These are phyloP conservation scores for Brachionus paranguensis DNA, from an alignment of 1,140 invertebrate species.

Conservation along the genomic window DNA sequence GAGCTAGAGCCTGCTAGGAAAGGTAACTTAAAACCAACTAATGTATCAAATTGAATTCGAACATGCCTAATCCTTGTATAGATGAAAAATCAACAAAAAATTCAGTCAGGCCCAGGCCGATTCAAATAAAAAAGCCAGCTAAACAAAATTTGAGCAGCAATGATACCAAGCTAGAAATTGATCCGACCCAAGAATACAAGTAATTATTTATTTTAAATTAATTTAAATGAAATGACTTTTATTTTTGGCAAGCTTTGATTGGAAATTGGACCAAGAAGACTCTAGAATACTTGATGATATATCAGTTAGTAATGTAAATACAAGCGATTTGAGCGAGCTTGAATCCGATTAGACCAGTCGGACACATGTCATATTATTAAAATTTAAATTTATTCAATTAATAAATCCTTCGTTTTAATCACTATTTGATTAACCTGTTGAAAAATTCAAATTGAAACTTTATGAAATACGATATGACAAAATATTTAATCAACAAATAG, in stretches of 20 bases:
- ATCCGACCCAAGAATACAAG: constrained; percentile 29
- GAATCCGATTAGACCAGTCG: background rate
- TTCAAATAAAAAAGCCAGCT: background rate
- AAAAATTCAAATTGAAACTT: constrained; percentile 22
- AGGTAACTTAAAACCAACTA: background rate
- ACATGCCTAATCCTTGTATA: background rate
- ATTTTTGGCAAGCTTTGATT: constrained; percentile 21
- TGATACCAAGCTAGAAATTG: constrained; percentile 1
- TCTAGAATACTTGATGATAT: constrained; percentile 18
- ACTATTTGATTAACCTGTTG: constrained; percentile 37
- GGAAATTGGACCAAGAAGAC: constrained; percentile 35
- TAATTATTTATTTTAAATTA: background rate
- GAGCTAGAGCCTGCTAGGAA: background rate
- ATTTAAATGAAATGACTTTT: background rate
- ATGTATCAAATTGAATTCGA: background rate
- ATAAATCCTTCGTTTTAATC: constrained; percentile 13
- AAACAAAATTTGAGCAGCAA: background rate
- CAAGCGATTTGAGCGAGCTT: constrained; percentile 34
- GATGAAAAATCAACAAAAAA: background rate
- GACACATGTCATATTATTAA: constrained; percentile 12
- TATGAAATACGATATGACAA: constrained; percentile 22
- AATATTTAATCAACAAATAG: constrained; percentile 33
- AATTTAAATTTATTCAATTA: constrained; percentile 29
- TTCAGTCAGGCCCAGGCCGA: background rate
- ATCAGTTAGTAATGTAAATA: constrained; percentile 40